A percentile compares a stretch with the other conserved stretches of the same genome.
phyloP scores from a whole-genome alignment of 2,797 vertebrate species.

The Epinephelus coioides region DNA sequence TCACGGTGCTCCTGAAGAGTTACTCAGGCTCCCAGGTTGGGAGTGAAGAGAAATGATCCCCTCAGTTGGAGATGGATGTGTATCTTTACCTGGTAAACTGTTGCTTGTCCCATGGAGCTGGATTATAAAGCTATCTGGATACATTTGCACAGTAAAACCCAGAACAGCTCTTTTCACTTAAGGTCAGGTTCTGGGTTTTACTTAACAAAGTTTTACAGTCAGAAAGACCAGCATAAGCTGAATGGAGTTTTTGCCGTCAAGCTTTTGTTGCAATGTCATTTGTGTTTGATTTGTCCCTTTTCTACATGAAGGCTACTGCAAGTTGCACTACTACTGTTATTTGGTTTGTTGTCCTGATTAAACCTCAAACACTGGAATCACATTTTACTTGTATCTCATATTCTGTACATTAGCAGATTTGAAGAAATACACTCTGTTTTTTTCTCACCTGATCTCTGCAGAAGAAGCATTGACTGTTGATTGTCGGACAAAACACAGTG shows the following conservation, averaged over 20 bases:
- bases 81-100: conserved; percentile 7
- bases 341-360: conserved; percentile 68
- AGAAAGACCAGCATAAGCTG: neutral
- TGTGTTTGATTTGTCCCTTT: conserved; percentile 41
- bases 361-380: conserved; percentile 75
- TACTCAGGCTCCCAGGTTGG: neutral
- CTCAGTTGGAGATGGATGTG: conserved; percentile 9
- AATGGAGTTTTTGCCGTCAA: conserved; percentile 16
- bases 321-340: conserved; percentile 71
- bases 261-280: conserved; percentile 27
- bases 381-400: conserved; percentile 1
- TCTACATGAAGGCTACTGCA: conserved; percentile 55
- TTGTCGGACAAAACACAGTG: neutral
- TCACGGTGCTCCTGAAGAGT: conserved; percentile 22
- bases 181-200: conserved; percentile 22
- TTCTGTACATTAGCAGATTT: neutral
- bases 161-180: neutral
- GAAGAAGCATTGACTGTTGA: neutral
- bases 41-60: neutral
- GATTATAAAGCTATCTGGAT: neutral
- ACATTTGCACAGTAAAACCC: conserved; percentile 29
- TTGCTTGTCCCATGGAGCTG: conserved; percentile 3
- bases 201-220: neutral
- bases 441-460: neutral
- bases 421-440: neutral